phyloP scores from a whole-genome alignment of 1,140 invertebrate species.

The Rhopalosiphum maidis region DNA sequence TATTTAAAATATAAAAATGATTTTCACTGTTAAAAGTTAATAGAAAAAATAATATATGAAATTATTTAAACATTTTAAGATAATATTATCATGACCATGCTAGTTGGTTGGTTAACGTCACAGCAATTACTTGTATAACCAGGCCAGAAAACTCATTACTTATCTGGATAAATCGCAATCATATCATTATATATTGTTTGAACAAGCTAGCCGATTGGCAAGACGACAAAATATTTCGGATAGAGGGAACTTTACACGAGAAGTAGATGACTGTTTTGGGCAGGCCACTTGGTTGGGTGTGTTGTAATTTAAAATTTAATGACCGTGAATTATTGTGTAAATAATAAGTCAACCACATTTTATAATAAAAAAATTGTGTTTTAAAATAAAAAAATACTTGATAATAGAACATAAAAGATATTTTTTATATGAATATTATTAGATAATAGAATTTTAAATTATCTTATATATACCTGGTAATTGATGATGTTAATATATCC shows the following conservation, averaged over 20 bases:
- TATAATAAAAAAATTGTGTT: neutral
- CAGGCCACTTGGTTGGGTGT: neutral
- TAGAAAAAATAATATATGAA: neutral
- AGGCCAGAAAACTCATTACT: neutral
- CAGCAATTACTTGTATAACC: neutral
- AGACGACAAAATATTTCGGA: constrained; percentile 29
- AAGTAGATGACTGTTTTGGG: constrained; percentile 22
- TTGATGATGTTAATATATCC: no score
- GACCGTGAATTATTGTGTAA: neutral
- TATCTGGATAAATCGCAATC: neutral
- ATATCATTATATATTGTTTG: neutral
- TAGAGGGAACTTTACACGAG: constrained; percentile 2
- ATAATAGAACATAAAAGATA: neutral
- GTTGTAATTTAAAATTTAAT: constrained; percentile 29
- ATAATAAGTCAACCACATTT: neutral
- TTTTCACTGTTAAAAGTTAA: neutral
- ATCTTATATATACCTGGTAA: no score
- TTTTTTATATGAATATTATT: neutral
- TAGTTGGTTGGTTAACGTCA: neutral
- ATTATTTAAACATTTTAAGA: neutral
- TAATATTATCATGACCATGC: neutral
- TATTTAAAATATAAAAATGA: neutral
- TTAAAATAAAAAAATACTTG: neutral
- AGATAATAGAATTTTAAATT: neutral
- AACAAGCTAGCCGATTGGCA: neutral